Evolutionary conservation across 2,797 vertebrate genomes (phyloP), one percentile per base, ranked within the genome.

Genomic region (Fringilla coelebs): DNA sequence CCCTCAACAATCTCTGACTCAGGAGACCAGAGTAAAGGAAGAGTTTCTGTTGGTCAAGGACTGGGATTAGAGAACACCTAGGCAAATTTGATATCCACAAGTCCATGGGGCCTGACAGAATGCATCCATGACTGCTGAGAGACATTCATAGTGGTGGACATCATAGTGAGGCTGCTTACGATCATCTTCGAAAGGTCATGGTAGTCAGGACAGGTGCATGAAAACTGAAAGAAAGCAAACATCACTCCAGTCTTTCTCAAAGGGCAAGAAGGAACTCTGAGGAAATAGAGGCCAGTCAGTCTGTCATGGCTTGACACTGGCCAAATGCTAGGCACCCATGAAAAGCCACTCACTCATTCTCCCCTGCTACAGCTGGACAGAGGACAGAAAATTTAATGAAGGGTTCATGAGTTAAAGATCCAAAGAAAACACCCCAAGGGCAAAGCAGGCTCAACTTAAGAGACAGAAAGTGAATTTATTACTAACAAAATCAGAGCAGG

Each of bases 101-200:
- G 45, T 34, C 60, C 21, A 57, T 4, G 17, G 20, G 21, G 11
- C 9, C 43, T 49, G 31, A 73, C 0, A 1, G 41, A 21, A 65
- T 65, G 25, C 17, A 74, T 49, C 51, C 43, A 34, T 3, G 7
- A 49, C 13, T 48, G 36, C 31, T 65, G 45, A 49, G 17, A 65
- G 34, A 66, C 63, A 19, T 43, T 34, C 32, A n/a, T 4, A 46
- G 32, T 36, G 31, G 32, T 52, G 32, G 17, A 52, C 21, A 62
- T 62, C n/a, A 52, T 0, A 45, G n/a, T 2, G 4, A 66, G 34
- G 60, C 31, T 73, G 41, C 17, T 73, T 13, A 73, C 0, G 0
- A 65, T 34, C 49, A 55, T 7, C 17, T 46, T 46, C 31, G 70
- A 41, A 74, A 57, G 43, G 36, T 36, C 26, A 65, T 17, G 17